Base-by-base conservation (phyloP, 2,113 vertebrate species). In the Scytalopus superciliaris region DNA sequence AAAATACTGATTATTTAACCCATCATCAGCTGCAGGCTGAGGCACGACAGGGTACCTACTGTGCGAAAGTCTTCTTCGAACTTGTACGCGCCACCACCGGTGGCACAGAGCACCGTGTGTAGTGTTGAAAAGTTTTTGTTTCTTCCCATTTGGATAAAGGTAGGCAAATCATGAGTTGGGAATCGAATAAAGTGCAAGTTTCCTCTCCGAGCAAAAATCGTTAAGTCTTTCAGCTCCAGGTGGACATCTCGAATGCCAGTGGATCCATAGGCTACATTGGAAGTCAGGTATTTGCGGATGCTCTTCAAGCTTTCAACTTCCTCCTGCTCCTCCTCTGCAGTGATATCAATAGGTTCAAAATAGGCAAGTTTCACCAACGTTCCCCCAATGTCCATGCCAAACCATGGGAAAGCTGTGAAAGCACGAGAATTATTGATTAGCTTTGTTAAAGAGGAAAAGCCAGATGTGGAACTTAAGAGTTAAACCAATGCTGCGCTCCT, bases 261-360 rank as follows among this genome's bases (percentile, higher is more conserved):
- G 89, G 98, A 98, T 60, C 98, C 98, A 33, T 98, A 98, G 33
- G 98, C 98, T n/a, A 98, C 97, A 0, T 98, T 98, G 72, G 98
- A 98, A 70, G 98, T 98, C 97, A 98, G 87, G 18, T 98, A 98
- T 59, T 98, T 98, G 84, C 98, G 98, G 89, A 98, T 98, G 93
- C 98, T 98, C 96, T 98, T 98, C 94, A 98, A 89, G 84, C 98
- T 98, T 94, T 98, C 98, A n/a, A 98, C 98, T 52, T 98, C 98
- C 68, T 98, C 98, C 93, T 98, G 98, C 75, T 98, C 98, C 74
- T 98, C 98, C 89, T 98, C 98, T 63, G 98, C 98, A 81, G 98
- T 98, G 95, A 98, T 98, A 94, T 98, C 98, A 56, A 98, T 97
- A 25, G 98, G 98, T 88, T 98, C 98, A 94, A 98, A 98, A 82